These are phyloP conservation scores for Sitodiplosis mosellana DNA, from an alignment of 1,140 invertebrate genomes.

Conservation along the genomic window DNA sequence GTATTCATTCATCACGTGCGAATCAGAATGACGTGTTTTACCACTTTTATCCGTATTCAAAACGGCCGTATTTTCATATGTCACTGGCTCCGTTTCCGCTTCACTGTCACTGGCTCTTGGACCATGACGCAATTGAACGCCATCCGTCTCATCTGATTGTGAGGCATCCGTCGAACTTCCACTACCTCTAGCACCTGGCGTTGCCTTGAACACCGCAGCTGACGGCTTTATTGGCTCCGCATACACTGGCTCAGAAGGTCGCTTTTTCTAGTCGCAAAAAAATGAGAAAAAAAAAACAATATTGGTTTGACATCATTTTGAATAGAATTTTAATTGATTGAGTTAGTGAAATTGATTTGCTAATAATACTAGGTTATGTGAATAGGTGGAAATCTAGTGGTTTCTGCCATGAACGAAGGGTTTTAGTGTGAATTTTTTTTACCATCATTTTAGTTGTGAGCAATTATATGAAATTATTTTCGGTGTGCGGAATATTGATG, in stretches of 20 bases:
- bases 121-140: background rate
- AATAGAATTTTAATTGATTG: too few relatives aligned
- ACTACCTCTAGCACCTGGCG: slow-evolving; percentile 17
- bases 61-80: background rate
- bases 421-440: too few relatives aligned
- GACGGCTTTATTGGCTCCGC: slow-evolving; percentile 8
- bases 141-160: slow-evolving; percentile 1
- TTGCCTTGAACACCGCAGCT: background rate
- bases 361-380: too few relatives aligned
- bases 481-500: too few relatives aligned
- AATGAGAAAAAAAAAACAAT: too few relatives aligned
- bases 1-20: background rate
- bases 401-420: too few relatives aligned
- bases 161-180: background rate
- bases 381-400: too few relatives aligned
- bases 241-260: slow-evolving; percentile 4
- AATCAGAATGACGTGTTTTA: slow-evolving; percentile 1
- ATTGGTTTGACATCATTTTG: too few relatives aligned
- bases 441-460: too few relatives aligned
- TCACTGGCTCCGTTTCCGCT: background rate
- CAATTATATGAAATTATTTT: too few relatives aligned
- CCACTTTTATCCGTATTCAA: background rate
- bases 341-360: too few relatives aligned
- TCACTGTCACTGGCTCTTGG: background rate
- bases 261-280: background rate